Conservation (phyloP, 2,888 invertebrate genomes). For the Machimus rusticus region DNA sequence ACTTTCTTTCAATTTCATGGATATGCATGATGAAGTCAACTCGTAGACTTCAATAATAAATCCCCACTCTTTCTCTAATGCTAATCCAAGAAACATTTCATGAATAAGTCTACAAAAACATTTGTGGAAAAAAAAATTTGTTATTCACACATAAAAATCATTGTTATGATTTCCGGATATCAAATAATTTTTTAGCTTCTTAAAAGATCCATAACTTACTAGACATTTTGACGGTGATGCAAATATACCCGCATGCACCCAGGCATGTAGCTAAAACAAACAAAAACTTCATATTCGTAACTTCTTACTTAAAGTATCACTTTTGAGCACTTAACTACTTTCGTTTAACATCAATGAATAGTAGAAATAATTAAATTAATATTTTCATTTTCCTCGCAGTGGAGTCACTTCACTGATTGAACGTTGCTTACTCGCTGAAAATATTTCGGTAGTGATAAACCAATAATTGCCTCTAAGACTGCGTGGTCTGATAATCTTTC, state of each 20-base stretch:
- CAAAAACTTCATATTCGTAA: background rate
- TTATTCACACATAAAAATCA: no score
- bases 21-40: background rate
- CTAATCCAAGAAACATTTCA: background rate
- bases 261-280: background rate
- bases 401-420: background rate
- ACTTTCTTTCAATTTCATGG: background rate
- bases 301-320: background rate
- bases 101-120: background rate
- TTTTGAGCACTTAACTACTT: background rate
- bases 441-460: background rate
- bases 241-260: background rate
- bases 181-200: no score
- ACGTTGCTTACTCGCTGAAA: background rate
- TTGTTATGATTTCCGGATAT: no score
- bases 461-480: background rate
- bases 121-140: no score
- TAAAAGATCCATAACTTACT: background rate
- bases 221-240: background rate
- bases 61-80: background rate
- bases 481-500: background rate
- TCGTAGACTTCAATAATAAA: background rate
- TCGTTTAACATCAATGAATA: background rate
- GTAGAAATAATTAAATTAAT: background rate
- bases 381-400: background rate